phyloP scores from a whole-genome alignment of 1,140 invertebrate genomes.

The Drosophila hydei region DNA sequence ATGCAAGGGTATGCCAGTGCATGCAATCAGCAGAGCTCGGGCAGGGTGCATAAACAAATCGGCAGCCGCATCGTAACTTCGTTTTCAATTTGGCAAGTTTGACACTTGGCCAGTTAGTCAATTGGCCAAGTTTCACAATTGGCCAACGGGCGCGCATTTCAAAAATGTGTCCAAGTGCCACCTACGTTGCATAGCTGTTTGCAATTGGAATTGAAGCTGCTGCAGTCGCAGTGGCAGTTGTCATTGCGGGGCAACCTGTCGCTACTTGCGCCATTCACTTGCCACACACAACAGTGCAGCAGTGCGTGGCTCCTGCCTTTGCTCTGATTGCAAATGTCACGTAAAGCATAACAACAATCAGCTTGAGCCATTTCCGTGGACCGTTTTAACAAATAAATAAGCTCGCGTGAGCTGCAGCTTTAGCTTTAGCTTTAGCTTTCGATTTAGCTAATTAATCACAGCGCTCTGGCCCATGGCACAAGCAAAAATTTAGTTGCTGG shows the following conservation, averaged over 20 bases:
- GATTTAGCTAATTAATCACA: constrained; percentile 20
- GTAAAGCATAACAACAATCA: constrained; percentile 27
- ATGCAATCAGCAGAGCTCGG: constrained; percentile 15
- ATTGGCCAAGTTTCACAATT: constrained; percentile 41
- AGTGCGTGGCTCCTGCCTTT: constrained; percentile 53
- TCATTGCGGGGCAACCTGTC: constrained; percentile 50
- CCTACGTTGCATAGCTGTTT: constrained; percentile 53
- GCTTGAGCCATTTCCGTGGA: constrained; percentile 17
- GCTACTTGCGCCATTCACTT: constrained; percentile 68
- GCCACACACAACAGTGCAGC: constrained; percentile 31
- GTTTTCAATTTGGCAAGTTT: constrained; percentile 80
- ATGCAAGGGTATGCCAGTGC: background rate
- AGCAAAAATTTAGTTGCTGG: background rate
- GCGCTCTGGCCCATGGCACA: constrained; percentile 5
- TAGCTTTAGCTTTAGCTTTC: constrained; percentile 1
- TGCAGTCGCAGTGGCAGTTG: constrained; percentile 22
- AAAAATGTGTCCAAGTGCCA: constrained; percentile 54
- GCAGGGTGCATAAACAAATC: constrained; percentile 70
- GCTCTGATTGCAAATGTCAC: constrained; percentile 69
- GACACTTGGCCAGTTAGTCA: constrained; percentile 72
- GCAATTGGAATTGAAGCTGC: constrained; percentile 19
- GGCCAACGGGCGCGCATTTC: constrained; percentile 38
- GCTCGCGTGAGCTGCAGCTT: constrained; percentile 26
- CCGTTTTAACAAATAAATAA: constrained; percentile 10
- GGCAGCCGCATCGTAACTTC: constrained; percentile 73